Conservation (phyloP, 2,113 vertebrate species). For the Istiophorus platypterus region DNA sequence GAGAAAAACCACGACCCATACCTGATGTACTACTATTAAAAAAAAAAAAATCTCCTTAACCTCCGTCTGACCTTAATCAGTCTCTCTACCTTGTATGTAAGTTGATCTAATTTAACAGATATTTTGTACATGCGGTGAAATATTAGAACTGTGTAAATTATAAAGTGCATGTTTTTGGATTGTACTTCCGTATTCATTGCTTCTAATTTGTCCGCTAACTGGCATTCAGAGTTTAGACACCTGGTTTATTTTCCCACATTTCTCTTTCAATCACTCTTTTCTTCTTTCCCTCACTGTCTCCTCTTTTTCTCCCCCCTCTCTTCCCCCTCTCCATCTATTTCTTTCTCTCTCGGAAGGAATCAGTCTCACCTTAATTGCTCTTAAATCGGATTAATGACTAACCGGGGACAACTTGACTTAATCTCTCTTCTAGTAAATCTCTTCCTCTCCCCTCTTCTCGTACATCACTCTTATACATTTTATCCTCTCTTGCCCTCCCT, state of each 20-base stretch:
- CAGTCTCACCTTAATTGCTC: conserved; percentile 86
- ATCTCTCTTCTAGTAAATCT: conserved; percentile 85
- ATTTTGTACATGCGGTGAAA: not conserved
- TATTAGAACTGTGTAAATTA: not conserved
- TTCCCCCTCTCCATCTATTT: conserved; percentile 76
- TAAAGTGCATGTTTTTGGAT: not conserved
- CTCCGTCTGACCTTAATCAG: conserved; percentile 10
- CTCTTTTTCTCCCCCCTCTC: conserved; percentile 59
- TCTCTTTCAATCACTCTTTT: conserved; percentile 72
- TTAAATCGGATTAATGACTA: conserved; percentile 88
- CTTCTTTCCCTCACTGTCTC: conserved; percentile 47
- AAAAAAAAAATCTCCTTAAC: not conserved
- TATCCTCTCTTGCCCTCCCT: conserved; percentile 44
- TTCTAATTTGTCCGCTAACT: conserved; percentile 30
- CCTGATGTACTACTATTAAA: not conserved
- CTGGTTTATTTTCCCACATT: conserved; percentile 63
- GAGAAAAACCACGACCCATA: not conserved
- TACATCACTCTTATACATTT: conserved; percentile 76
- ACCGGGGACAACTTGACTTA: conserved; percentile 86
- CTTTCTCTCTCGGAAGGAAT: conserved; percentile 82
- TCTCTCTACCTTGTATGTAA: not conserved
- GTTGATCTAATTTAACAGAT: conserved; percentile 9
- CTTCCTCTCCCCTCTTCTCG: conserved; percentile 70
- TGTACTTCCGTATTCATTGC: not conserved
- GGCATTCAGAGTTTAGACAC: conserved; percentile 48